Percentiles rank a stretch among this genome's conserved stretches.
Conservation (phyloP, 2,888 invertebrate species). For the Polymixis lichenea region DNA sequence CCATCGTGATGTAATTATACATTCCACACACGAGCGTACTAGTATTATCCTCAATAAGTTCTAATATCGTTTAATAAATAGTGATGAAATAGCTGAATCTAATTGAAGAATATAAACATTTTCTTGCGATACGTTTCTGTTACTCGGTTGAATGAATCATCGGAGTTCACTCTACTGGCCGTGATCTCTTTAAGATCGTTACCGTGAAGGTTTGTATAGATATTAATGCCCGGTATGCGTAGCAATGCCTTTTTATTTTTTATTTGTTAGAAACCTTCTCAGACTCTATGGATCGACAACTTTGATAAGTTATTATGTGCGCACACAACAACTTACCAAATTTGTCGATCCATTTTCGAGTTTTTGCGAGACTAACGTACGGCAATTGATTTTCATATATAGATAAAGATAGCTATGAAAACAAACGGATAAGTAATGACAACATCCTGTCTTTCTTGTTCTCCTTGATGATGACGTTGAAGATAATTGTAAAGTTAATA, state of each 20-base stretch:
- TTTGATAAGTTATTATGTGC: too few species aligned
- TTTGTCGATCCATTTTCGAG: too few species aligned
- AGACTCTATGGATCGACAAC: too few species aligned
- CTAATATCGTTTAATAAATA: conserved; percentile 21
- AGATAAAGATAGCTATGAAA: neutral
- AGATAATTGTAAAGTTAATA: neutral
- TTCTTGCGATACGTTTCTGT: neutral
- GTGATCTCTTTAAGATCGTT: neutral
- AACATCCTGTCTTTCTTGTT: neutral
- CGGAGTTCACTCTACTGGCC: neutral
- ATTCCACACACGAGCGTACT: conserved; percentile 9
- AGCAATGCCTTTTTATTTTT: too few species aligned
- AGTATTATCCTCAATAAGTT: conserved; percentile 18
- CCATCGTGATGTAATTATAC: conserved; percentile 18
- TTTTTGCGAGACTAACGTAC: too few species aligned
- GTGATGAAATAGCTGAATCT: conserved; percentile 17
- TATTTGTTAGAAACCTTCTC: too few species aligned
- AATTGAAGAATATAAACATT: conserved; percentile 27
- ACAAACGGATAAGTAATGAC: neutral
- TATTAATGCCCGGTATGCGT: too few species aligned
- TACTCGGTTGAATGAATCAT: conserved; percentile 3
- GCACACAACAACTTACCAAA: too few species aligned
- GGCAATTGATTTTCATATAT: too few species aligned
- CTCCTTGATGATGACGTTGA: neutral
- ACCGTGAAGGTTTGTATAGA: neutral